Base-by-base conservation (phyloP, 2,113 vertebrate genomes). In the Neotoma lepida region DNA sequence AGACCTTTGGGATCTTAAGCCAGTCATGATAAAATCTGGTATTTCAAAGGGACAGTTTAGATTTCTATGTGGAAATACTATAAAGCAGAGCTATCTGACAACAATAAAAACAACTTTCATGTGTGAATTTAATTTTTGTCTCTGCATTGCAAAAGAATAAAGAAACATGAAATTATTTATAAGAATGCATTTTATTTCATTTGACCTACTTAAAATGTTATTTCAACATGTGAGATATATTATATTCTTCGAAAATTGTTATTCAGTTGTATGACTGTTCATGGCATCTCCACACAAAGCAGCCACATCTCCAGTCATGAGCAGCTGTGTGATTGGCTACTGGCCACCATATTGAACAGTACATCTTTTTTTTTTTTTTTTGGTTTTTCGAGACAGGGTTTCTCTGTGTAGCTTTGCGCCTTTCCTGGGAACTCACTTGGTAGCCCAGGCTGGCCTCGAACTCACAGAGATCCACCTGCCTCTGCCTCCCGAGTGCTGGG, bases 121-220 rank as follows among this genome's bases (percentile, higher is more conserved):
- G 14, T 9, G 6, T 90, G 61, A 70, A 66, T 96, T 95, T 14
- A 89, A 68, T 58, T 89, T 92, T 91, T 91, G 24, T 49, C 46
- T 77, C n/a, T 39, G 56, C 51, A 51, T 1, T 89, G 6, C 49
- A 89, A 76, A 71, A 39, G 39, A 91, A 88, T 22, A 64, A 66
- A 20, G 39, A 92, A 94, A 28, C 9, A 24, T 39, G 70, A 86
- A 87, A 89, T 64, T 92, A 89, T 77, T 70, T 90, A 61, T 46
- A 87, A 20, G 44, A 56, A 68, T 64, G n/a, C 5, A 56, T 56
- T 93, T 86, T 76, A 89, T 70, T 94, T 92, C 70, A 93, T n/a
- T 28, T 13, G 71, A 54, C 1, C 12, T 58, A 66, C 66, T 10
- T 7, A 74, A 95, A 85, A 80, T 80, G 28, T 8, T 91, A 80